These are phyloP conservation scores for Zosterops lateralis DNA, from an alignment of 2,113 vertebrate genomes.

Conservation along the genomic window DNA sequence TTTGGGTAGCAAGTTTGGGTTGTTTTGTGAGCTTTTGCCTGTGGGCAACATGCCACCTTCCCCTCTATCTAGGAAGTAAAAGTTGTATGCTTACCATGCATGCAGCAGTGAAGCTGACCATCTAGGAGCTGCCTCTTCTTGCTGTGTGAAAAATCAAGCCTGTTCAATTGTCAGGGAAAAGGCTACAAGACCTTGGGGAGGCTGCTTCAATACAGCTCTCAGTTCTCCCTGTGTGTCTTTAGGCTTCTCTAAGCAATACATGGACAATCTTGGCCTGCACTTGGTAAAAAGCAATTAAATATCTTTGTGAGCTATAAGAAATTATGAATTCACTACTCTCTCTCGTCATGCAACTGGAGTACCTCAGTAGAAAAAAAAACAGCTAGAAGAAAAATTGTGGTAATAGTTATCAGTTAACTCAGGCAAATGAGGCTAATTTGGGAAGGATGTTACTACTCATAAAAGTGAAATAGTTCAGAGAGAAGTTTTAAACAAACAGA, in stretches of 20 bases:
- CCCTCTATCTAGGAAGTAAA: not conserved
- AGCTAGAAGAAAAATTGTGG: not conserved
- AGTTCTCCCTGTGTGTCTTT: fast-evolving
- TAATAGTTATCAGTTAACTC: conserved; percentile 3
- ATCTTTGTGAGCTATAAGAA: not conserved
- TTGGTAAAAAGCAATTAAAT: not conserved
- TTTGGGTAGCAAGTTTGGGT: not conserved
- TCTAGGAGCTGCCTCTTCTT: not conserved
- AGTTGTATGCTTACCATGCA: not conserved
- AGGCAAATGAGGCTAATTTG: conserved; percentile 11
- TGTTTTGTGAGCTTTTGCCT: not conserved
- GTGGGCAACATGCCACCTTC: not conserved
- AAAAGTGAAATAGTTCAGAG: conserved; percentile 20
- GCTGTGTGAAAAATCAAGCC: not conserved
- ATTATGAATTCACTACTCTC: not conserved
- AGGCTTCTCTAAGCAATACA: not conserved
- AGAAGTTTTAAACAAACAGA: conserved; percentile 36
- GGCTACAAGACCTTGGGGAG: fast-evolving
- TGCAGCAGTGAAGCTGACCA: not conserved
- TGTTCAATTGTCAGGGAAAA: not conserved
- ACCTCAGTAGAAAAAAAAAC: not conserved
- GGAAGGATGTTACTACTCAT: not conserved
- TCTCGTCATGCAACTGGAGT: not conserved
- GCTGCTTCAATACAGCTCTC: not conserved
- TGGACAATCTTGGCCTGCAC: not conserved